Conservation (phyloP, 1,140 invertebrate genomes). For the Saccostrea echinata region DNA sequence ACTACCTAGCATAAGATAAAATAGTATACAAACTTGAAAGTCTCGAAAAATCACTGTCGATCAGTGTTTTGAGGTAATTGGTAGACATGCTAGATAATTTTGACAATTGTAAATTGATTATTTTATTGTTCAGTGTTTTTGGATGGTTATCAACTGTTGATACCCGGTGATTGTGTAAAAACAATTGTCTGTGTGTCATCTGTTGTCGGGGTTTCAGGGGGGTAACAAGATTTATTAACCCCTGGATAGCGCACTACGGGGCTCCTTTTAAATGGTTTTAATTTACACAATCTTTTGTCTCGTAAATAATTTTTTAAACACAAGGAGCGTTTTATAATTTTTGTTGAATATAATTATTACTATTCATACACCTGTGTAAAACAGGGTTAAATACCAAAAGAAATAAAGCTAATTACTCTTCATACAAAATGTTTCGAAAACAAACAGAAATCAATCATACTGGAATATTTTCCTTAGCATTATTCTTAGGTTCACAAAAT, state of each 20-base stretch:
- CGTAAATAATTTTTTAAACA: neutral
- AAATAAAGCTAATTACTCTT: too few species aligned
- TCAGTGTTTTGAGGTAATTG: neutral
- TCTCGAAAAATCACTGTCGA: neutral
- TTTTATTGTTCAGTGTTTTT: constrained; percentile 16
- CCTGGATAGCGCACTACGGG: neutral
- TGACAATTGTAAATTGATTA: constrained; percentile 12
- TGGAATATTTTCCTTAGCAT: too few species aligned
- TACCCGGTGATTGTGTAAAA: neutral
- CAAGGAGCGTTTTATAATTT: neutral
- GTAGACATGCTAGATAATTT: neutral
- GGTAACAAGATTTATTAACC: constrained; percentile 2
- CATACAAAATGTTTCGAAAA: too few species aligned
- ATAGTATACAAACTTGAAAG: neutral
- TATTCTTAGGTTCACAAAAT: too few species aligned
- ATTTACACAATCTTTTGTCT: constrained; percentile 9
- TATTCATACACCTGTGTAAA: neutral
- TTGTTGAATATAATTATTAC: neutral
- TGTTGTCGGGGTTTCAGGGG: constrained; percentile 6
- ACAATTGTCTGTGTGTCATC: neutral
- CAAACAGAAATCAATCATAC: too few species aligned
- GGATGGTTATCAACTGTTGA: neutral
- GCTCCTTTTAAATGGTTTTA: neutral
- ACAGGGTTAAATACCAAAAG: neutral
- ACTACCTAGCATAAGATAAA: neutral